Evolutionary conservation across 23 tunicate species (phyloP).

Genomic region (Styela clava): DNA sequence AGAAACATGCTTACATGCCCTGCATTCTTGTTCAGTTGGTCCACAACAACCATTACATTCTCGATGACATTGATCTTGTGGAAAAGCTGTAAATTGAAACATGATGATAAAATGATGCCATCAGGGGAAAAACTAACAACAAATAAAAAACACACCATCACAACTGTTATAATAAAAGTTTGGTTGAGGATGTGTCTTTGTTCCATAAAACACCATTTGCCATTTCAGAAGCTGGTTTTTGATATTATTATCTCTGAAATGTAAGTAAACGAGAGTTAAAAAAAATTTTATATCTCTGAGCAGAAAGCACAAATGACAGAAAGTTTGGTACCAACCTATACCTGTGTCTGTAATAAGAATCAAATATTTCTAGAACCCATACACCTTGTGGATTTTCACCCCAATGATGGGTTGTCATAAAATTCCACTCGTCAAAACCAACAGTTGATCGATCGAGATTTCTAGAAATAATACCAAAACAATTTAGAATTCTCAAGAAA

Average conservation of each 20-base stretch:
- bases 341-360: slow-evolving; percentile 19
- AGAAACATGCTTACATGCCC: slow-evolving; percentile 64
- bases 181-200: slow-evolving; percentile 71
- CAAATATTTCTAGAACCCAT: slow-evolving; percentile 68
- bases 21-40: slow-evolving; percentile 55
- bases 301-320: background rate
- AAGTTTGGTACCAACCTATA: background rate
- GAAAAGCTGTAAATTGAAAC: slow-evolving; percentile 42
- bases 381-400: slow-evolving; percentile 97
- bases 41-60: slow-evolving; percentile 98
- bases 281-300: too few species aligned
- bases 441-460: slow-evolving; percentile 53
- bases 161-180: slow-evolving; percentile 49
- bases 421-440: slow-evolving; percentile 89
- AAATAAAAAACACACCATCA: slow-evolving; percentile 47
- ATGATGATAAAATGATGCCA: background rate
- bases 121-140: background rate
- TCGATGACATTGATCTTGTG: slow-evolving; percentile 79
- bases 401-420: slow-evolving; percentile 99
- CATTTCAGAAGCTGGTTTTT: slow-evolving; percentile 45
- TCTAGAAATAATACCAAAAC: slow-evolving; percentile 30
- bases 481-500: too few species aligned
- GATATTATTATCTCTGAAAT: background rate
- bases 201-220: slow-evolving; percentile 79
- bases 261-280: background rate